These are phyloP conservation scores for Anthonomus grandis DNA, from an alignment of 1,140 invertebrate species.

Conservation along the genomic window DNA sequence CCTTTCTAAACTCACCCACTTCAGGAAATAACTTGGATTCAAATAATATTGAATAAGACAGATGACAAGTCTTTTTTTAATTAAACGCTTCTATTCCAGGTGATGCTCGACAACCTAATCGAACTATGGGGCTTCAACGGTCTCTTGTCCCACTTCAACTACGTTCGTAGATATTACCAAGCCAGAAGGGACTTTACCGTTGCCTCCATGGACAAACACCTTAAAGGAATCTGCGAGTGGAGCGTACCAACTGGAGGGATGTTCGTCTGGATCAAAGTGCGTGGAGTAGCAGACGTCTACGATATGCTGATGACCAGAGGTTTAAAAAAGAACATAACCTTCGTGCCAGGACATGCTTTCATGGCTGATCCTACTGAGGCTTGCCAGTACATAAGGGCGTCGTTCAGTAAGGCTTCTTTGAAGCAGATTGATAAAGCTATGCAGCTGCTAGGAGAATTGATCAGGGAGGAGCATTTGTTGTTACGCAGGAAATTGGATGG, in stretches of 20 bases:
- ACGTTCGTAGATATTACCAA: slow-evolving; percentile 63
- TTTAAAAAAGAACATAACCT: slow-evolving; percentile 57
- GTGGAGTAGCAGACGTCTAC: slow-evolving; percentile 64
- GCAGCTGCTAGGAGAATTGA: slow-evolving; percentile 49
- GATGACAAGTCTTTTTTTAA: too few relatives aligned
- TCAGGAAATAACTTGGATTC: too few relatives aligned
- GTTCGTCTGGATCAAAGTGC: slow-evolving; percentile 74
- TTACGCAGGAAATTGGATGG: slow-evolving; percentile 44
- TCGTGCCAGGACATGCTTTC: slow-evolving; percentile 70
- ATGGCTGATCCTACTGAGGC: slow-evolving; percentile 56
- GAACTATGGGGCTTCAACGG: slow-evolving; percentile 59
- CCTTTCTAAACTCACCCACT: too few relatives aligned
- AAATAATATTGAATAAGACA: too few relatives aligned
- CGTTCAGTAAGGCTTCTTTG: slow-evolving; percentile 62
- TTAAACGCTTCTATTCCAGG: slow-evolving; percentile 55
- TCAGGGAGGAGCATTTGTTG: slow-evolving; percentile 49
- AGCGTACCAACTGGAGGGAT: slow-evolving; percentile 65
- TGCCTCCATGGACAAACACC: slow-evolving; percentile 58
- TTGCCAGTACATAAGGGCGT: slow-evolving; percentile 64
- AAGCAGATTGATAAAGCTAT: slow-evolving; percentile 61
- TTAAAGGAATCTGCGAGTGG: slow-evolving; percentile 66
- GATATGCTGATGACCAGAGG: slow-evolving; percentile 68
- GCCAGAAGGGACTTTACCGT: slow-evolving; percentile 62
- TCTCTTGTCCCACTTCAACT: slow-evolving; percentile 58
- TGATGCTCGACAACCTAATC: slow-evolving; percentile 61